Evolutionary conservation across 2,797 vertebrate species (phyloP).

Genomic region (Pangasius krempfi): DNA sequence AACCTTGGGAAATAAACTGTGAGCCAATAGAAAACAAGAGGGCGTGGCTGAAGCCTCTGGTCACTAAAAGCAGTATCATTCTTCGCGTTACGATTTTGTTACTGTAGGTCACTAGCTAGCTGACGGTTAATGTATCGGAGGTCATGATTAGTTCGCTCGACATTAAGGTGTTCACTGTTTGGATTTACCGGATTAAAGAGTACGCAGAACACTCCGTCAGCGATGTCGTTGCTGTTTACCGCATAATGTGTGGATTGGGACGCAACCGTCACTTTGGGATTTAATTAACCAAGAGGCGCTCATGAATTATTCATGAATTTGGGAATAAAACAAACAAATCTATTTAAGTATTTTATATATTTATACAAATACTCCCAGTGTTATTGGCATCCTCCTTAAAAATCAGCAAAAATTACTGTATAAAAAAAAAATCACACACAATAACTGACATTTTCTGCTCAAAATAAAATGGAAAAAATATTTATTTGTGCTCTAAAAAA

Average conservation of each 20-base stretch:
- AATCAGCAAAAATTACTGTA: not conserved
- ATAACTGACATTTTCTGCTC: not conserved
- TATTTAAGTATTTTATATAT: not conserved
- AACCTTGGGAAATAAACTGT: not conserved
- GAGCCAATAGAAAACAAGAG: not conserved
- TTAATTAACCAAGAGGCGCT: not conserved
- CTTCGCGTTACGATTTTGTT: not conserved
- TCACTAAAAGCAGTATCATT: not conserved
- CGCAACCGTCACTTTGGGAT: not conserved
- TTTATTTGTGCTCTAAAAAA: not conserved
- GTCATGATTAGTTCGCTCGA: not conserved
- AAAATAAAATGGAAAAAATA: not conserved
- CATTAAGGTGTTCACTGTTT: not conserved
- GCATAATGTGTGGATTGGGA: not conserved
- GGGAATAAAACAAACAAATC: not conserved
- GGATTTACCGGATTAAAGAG: not conserved
- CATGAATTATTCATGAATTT: not conserved
- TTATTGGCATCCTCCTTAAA: not conserved
- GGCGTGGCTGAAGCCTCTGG: not conserved
- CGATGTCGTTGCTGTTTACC: not conserved
- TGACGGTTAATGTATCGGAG: not conserved
- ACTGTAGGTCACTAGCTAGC: too few relatives aligned
- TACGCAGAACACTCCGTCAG: not conserved
- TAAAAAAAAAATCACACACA: not conserved
- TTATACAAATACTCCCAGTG: not conserved